Evolutionary conservation across 2,113 vertebrate genomes (phyloP).

Genomic region (Eudyptes chrysolophus): DNA sequence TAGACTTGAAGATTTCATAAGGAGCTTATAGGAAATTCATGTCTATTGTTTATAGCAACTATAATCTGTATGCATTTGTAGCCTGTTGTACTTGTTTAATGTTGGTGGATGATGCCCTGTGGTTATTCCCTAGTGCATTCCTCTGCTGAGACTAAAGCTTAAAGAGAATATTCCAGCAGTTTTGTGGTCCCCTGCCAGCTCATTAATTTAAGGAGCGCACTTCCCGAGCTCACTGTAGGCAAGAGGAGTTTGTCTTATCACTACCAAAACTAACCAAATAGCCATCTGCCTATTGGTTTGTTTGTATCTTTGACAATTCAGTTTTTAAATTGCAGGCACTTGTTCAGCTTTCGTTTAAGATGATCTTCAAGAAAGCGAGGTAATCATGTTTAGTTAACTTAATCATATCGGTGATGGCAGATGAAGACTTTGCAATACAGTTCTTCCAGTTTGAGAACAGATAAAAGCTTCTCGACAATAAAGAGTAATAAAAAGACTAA

Average conservation of each 20-base stretch:
- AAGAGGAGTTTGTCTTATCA: not conserved
- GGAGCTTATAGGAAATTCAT: not conserved
- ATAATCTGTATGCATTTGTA: not conserved
- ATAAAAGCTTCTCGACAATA: conserved; percentile 53
- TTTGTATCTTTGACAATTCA: not conserved
- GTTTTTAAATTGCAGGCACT: not conserved
- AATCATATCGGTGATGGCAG: not conserved
- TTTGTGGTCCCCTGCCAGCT: not conserved
- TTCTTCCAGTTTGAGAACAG: conserved; percentile 22
- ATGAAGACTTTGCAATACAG: not conserved
- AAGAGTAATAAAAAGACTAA: conserved; percentile 55
- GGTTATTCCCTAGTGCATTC: not conserved
- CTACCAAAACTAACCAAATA: not conserved
- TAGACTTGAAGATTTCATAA: not conserved
- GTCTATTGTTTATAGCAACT: not conserved
- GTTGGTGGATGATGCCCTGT: not conserved
- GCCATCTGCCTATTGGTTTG: not conserved
- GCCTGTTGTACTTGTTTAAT: not conserved
- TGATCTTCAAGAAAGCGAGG: not conserved
- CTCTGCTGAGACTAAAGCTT: not conserved
- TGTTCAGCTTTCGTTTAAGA: not conserved
- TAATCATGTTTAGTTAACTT: not conserved
- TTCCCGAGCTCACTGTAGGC: not conserved
- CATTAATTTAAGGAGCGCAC: not conserved
- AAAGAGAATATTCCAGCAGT: conserved; percentile 33